Evolutionary conservation across 2,888 invertebrate species (phyloP), one percentile per base, ranked within the genome.

Genomic region (Coleophora flavipennella): DNA sequence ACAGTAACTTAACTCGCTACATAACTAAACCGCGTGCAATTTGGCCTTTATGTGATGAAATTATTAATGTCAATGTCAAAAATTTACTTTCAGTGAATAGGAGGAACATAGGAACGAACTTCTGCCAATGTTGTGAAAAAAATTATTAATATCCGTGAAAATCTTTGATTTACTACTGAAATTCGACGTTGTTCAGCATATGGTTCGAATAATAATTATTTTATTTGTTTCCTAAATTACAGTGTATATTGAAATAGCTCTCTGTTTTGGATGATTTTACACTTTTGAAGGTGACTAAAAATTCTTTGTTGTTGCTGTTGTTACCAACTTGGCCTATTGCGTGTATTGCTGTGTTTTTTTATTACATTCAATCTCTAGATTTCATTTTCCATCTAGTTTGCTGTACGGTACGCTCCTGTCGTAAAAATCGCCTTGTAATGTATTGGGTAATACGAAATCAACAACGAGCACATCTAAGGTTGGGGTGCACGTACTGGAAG

Each of bases 11-110:
- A n/a, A n/a, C n/a, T n/a, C n/a, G n/a, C n/a, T n/a, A n/a, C n/a
- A n/a, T n/a, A n/a, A n/a, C n/a, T n/a, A n/a, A n/a, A n/a, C n/a
- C n/a, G n/a, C n/a, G n/a, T n/a, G n/a, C n/a, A n/a, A n/a, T 20
- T 6, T 3, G 20, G 3, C 20, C 3, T 20, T 6, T 55, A 55
- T 65, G 65, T 67, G 59, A 70, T 72, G 74, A 20, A 20, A 20
- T 20, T 3, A 77, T n/a, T n/a, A n/a, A n/a, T n/a, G n/a, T n/a
- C n/a, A 77, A 78, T 70, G 83, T 84, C 84, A 84, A 20, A 20
- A 72, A 77, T 66, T 72, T n/a, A n/a, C n/a, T n/a, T 74, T 75
- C 70, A 62, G 71, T 79, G 20, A 20, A 3, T 20, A 6, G 3
- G 20, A 20, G 20, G 3, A n/a, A n/a, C n/a, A n/a, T n/a, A n/a